Evolutionary conservation across 1,140 invertebrate genomes (phyloP), one percentile per base, ranked within the genome.

Genomic region (Vanessa atalanta): DNA sequence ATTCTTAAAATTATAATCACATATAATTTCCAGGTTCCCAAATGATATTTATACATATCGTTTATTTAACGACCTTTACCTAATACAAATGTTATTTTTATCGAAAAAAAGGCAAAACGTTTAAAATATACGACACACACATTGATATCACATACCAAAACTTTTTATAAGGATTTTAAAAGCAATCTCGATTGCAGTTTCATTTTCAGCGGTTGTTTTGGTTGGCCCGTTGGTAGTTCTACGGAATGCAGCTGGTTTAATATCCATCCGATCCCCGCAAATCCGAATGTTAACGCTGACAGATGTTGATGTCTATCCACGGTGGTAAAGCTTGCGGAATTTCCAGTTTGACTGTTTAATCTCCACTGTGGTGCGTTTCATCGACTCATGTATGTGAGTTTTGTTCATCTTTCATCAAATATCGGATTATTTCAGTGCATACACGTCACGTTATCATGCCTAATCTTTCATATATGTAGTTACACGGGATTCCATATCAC

Each of bases 211-310:
- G 76, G 47, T 72, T 63, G 73, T 75, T 75, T 75, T 71, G 71
- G 64, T 71, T 51, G 13, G 70, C 16, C 63, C 50, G 73, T 67
- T 75, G 55, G 73, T 61, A 37, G 75, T 57, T 75, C 77, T 78
- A 72, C 72, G 75, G 78, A 78, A 74, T 78, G 69, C 75, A 75
- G 84, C 80, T 81, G 80, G 83, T 84, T 85, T 87, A 85, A 87
- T 87, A 87, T 87, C 80, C 80, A 82, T 77, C 81, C 79, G 79
- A 85, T 86, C 73, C 75, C 74, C 79, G 63, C 83, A 86, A 88
- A 88, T 88, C 83, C 83, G 86, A 79, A 84, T 84, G 83, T 88
- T 86, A 87, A 83, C 77, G 76, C 78, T 85, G 86, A 89, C 84
- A 86, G 84, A 82, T 80, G 80, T 73, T 83, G 72, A 79, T 80